Evolutionary conservation across 2,888 invertebrate species (phyloP).

Genomic region (Sphinx pinastri): DNA sequence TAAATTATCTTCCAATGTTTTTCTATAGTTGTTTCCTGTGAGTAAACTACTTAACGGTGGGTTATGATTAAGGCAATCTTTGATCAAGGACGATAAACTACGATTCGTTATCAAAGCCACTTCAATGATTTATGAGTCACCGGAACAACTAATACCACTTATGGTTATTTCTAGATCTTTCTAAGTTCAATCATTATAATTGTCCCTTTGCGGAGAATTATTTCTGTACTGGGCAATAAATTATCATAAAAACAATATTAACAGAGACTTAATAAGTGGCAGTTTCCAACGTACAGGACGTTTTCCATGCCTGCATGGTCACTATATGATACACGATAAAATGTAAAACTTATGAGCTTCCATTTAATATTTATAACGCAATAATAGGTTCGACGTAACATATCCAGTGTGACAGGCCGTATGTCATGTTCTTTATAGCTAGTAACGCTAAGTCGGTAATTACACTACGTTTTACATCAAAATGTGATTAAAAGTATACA

Average conservation of each 20-base stretch:
- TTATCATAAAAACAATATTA: conserved; percentile 9
- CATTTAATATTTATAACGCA: conserved; percentile 7
- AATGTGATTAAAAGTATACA: conserved; percentile 4
- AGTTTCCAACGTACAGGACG: conserved; percentile 1
- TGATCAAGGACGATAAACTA: background rate
- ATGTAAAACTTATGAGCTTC: conserved; percentile 4
- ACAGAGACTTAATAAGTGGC: conserved; percentile 1
- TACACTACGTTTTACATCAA: background rate
- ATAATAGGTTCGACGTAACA: conserved; percentile 4
- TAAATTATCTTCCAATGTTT: conserved; percentile 1
- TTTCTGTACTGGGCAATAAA: no score
- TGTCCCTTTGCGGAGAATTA: background rate
- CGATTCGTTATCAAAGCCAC: background rate
- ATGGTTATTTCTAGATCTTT: background rate
- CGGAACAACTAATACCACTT: no score
- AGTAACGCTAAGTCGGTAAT: background rate
- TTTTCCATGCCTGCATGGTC: background rate
- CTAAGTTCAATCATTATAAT: background rate
- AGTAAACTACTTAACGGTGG: background rate
- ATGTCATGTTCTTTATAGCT: background rate
- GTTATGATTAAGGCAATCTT: background rate
- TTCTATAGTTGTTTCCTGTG: background rate
- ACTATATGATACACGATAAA: conserved; percentile 1
- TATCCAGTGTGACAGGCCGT: conserved; percentile 2
- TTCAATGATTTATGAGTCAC: background rate